Evolutionary conservation across 2,888 invertebrate genomes (phyloP).

Genomic region (Cantharis rustica): DNA sequence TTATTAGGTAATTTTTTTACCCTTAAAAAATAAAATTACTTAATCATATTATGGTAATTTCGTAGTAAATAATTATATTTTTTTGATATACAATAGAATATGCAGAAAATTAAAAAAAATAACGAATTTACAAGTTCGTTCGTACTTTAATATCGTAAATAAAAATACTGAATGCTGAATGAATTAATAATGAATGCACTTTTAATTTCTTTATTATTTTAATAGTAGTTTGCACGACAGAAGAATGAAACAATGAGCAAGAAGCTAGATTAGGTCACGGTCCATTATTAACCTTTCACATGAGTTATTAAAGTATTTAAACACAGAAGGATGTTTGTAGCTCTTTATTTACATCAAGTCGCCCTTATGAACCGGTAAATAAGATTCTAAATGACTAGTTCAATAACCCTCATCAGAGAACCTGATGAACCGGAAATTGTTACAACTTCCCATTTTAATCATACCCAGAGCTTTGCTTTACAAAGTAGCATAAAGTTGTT

Average conservation of each 20-base stretch:
- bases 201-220: background rate
- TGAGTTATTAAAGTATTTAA: conserved; percentile 37
- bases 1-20: no score
- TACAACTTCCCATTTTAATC: conserved; percentile 31
- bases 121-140: background rate
- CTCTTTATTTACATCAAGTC: conserved; percentile 2
- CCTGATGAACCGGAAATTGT: conserved; percentile 32
- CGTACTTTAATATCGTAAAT: background rate
- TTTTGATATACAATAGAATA: no score
- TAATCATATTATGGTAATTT: no score
- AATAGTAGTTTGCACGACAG: conserved; percentile 3
- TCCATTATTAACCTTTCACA: conserved; percentile 46
- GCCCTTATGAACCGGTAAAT: conserved; percentile 23
- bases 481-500: background rate
- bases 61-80: no score
- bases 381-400: conserved; percentile 34
- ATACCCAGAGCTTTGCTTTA: background rate
- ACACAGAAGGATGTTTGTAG: conserved; percentile 6
- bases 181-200: background rate
- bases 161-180: background rate
- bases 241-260: conserved; percentile 16
- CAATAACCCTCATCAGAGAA: conserved; percentile 33
- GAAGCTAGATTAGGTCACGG: conserved; percentile 34
- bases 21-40: no score
- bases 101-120: background rate